Percentiles rank a stretch among this genome's conserved stretches.
Conservation (phyloP, 1,140 invertebrate species). For the Parapsyche elsis region DNA sequence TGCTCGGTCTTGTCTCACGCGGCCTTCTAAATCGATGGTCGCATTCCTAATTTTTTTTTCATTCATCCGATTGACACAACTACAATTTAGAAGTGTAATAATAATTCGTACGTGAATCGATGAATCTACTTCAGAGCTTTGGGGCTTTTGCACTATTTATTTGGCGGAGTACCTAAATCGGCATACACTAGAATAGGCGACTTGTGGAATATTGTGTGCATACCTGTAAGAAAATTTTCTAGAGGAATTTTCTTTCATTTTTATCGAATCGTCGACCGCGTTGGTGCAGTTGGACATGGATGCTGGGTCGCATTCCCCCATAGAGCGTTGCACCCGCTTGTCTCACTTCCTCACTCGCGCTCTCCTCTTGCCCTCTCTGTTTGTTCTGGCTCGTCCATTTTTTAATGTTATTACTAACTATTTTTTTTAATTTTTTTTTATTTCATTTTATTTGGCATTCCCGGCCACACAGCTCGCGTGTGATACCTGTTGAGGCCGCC, state of each 20-base stretch:
- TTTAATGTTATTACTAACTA: constrained; percentile 49
- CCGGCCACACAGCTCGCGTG: constrained; percentile 54
- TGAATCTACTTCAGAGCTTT: too few species aligned
- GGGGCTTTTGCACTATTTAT: too few species aligned
- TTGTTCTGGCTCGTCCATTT: constrained; percentile 34
- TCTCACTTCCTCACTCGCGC: background rate
- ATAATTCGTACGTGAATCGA: too few species aligned
- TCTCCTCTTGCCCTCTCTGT: constrained; percentile 2
- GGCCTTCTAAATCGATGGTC: background rate
- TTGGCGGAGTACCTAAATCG: too few species aligned
- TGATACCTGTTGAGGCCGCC: constrained; percentile 54
- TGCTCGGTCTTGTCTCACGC: constrained; percentile 15
- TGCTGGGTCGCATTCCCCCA: constrained; percentile 21
- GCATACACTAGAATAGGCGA: too few species aligned
- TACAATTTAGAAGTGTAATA: too few species aligned
- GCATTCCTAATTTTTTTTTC: background rate
- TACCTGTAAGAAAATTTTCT: too few species aligned
- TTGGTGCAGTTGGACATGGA: background rate
- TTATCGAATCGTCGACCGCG: background rate
- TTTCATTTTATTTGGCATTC: constrained; percentile 54
- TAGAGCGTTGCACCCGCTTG: constrained; percentile 18
- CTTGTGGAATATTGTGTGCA: too few species aligned
- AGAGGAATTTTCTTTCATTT: too few species aligned
- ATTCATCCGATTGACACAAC: too few species aligned
- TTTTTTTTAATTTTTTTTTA: constrained; percentile 43